Evolutionary conservation across 2,113 vertebrate genomes (phyloP), one percentile per base, ranked within the genome.

Genomic region (Oreamnos americanus): DNA sequence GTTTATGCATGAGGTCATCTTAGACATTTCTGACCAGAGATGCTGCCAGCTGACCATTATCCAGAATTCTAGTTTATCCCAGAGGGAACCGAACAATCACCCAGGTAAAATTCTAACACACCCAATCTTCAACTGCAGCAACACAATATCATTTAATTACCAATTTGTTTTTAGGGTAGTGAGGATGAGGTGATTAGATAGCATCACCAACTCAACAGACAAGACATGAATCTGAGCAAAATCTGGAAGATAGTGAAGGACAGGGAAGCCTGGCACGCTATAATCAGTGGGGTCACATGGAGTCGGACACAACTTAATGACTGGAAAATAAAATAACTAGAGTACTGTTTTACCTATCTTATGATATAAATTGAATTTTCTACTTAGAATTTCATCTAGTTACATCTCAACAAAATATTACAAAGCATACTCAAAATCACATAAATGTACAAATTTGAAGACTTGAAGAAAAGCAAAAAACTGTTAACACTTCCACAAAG

Each of bases 1-100:
- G 7, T 0, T 36, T 14, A 7, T 11, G 7, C 43, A 13, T 55
- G 23, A 78, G 9, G 14, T 19, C 7, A 16, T 23, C 14, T 49
- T 81, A 23, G 15, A 43, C 4, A 36, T 43, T 62, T 15, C 39
- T 85, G 1, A n/a, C 3, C 33, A 88, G 33, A 74, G 8, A 45
- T 7, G 2, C 26, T 60, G 3, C 0, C n/a, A 7, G 13, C 5
- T 19, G 5, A 33, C 71, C 1, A 67, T 1, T 26, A 25, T 6
- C 4, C 15, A 17, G 13, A 58, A 23, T 4, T 2, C 14, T 30
- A 76, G 2, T 3, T 17, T 12, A 43, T 5, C 0, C 28, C 45
- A 12, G 0, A 0, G 4, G 6, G 15, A 57, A 9, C 12, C 26
- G 5, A 64, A 17, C 5, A 12, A 9, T 78, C 21, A 47, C 10